Evolutionary conservation across 53 echinoderm and acorn worm genomes (phyloP).

Genomic region (Mesocentrotus franciscanus): DNA sequence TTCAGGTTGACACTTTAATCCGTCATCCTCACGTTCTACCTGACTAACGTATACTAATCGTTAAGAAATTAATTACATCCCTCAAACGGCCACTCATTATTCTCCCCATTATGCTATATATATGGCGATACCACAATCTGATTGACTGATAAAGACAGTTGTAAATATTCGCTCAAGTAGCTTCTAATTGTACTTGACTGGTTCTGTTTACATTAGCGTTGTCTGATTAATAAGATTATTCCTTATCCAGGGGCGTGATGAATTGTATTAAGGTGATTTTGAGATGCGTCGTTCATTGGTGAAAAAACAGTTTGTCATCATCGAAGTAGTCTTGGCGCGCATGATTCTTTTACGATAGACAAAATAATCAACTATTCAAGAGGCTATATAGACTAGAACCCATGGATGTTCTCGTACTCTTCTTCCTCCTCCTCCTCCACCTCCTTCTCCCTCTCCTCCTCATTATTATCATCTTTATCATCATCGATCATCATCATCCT

Average conservation of each 20-base stretch:
- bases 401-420: too few relatives aligned
- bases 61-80: constrained; percentile 27
- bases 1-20: background rate
- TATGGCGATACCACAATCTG: background rate
- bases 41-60: background rate
- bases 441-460: too few relatives aligned
- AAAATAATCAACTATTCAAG: background rate
- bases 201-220: background rate
- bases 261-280: background rate
- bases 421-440: too few relatives aligned
- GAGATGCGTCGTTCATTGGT: background rate
- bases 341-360: background rate
- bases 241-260: background rate
- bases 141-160: constrained; percentile 21
- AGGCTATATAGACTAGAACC: too few relatives aligned
- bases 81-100: background rate
- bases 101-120: background rate
- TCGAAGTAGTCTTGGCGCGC: background rate
- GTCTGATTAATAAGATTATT: constrained; percentile 12
- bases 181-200: constrained; percentile 11
- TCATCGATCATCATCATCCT: too few relatives aligned
- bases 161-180: background rate
- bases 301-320: background rate
- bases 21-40: background rate
- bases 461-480: too few relatives aligned